Conservation (phyloP, 2,888 invertebrate species). For the Leistus spinibarbis region DNA sequence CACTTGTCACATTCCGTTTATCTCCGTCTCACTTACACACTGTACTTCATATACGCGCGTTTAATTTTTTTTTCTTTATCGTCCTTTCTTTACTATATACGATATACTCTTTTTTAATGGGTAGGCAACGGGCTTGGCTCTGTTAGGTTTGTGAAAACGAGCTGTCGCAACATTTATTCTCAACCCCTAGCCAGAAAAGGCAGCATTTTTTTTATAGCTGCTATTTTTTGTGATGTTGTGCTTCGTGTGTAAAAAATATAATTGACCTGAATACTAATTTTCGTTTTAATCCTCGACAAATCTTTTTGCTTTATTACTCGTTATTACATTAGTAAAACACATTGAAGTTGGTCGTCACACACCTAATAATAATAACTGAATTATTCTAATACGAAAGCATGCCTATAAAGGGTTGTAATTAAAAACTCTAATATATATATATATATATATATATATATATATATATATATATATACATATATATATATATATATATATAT, state of each 20-base stretch:
- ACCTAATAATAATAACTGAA: background rate
- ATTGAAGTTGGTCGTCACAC: background rate
- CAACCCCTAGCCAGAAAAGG: background rate
- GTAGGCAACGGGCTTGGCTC: constrained; percentile 25
- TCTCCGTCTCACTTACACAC: background rate
- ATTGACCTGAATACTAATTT: background rate
- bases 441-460: too few relatives aligned
- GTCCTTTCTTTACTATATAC: background rate
- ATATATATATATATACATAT: too few relatives aligned
- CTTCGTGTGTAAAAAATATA: background rate
- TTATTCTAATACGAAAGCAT: too few relatives aligned
- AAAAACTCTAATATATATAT: too few relatives aligned
- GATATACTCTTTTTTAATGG: background rate
- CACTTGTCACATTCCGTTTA: background rate
- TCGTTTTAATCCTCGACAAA: background rate
- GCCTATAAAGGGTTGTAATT: too few relatives aligned
- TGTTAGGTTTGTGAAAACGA: constrained; percentile 25
- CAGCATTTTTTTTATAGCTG: background rate
- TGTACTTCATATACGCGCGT: background rate
- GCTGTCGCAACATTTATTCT: constrained; percentile 25
- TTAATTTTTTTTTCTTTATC: background rate
- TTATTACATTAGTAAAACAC: too few relatives aligned
- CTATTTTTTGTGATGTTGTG: background rate
- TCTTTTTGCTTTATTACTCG: background rate
- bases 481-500: too few relatives aligned